These are phyloP conservation scores for Rhodeus uyekii DNA, from an alignment of 2,797 vertebrate genomes.

Conservation along the genomic window DNA sequence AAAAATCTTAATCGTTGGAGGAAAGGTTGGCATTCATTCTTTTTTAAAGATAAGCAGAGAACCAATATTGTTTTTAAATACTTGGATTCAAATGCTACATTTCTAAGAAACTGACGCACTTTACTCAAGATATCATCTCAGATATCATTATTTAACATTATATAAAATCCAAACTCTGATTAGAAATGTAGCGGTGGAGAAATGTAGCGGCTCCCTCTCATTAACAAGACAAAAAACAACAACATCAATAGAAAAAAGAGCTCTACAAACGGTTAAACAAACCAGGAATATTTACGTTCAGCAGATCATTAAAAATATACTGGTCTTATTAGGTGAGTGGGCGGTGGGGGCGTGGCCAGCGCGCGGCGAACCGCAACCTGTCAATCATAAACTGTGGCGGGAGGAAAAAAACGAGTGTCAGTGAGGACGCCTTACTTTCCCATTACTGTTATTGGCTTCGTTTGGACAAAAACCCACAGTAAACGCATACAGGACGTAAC, in stretches of 20 bases:
- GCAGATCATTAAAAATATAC: background rate
- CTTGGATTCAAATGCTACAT: background rate
- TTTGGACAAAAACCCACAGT: background rate
- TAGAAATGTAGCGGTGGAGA: too few species aligned
- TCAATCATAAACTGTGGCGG: conserved; percentile 34
- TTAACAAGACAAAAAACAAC: background rate
- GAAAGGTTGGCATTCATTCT: background rate
- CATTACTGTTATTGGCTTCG: background rate
- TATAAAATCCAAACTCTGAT: background rate
- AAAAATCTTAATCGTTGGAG: too few species aligned
- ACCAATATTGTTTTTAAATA: background rate
- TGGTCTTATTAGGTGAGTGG: conserved; percentile 17
- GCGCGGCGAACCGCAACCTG: conserved; percentile 13
- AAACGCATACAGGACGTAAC: background rate
- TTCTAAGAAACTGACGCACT: background rate
- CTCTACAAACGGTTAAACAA: background rate
- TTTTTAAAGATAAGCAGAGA: background rate
- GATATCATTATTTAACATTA: background rate
- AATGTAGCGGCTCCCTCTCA: too few species aligned
- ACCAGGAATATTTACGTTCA: background rate
- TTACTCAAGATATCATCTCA: background rate
- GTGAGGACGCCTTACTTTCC: conserved; percentile 15
- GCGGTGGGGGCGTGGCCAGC: conserved; percentile 47
- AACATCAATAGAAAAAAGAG: background rate
- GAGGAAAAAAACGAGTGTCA: conserved; percentile 21